Evolutionary conservation across 2,888 invertebrate genomes (phyloP).

Genomic region (Pheosia tremula): DNA sequence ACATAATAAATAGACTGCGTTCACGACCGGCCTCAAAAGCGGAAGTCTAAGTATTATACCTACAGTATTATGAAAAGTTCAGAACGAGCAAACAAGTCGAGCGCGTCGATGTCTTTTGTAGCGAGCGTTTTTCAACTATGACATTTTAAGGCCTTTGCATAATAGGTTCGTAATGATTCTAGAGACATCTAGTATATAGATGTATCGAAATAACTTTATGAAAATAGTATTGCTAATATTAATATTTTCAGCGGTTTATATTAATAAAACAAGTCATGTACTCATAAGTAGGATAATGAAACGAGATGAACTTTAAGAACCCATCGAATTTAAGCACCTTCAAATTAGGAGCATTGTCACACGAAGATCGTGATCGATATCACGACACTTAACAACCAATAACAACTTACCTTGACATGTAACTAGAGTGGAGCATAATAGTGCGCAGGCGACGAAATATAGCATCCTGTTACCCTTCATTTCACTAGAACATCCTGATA

Average conservation of each 20-base stretch:
- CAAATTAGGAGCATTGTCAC: conserved; percentile 9
- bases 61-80: conserved; percentile 10
- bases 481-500: conserved; percentile 50
- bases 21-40: conserved; percentile 14
- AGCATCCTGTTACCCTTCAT: conserved; percentile 56
- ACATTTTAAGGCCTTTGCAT: conserved; percentile 16
- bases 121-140: conserved; percentile 16
- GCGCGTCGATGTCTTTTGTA: conserved; percentile 63
- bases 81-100: not conserved
- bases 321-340: conserved; percentile 15
- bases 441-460: conserved; percentile 48
- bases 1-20: conserved; percentile 18
- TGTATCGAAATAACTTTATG: not conserved
- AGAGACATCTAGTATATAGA: not conserved
- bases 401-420: conserved; percentile 75
- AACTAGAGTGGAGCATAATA: conserved; percentile 54
- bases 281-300: too few species aligned
- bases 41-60: conserved; percentile 11
- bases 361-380: conserved; percentile 22
- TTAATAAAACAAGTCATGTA: too few species aligned
- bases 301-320: not conserved
- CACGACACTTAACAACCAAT: conserved; percentile 24
- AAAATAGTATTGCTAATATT: not conserved
- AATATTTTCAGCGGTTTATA: not conserved
- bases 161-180: conserved; percentile 2